Conservation (phyloP, 2,113 vertebrate species). For the Junco hyemalis region DNA sequence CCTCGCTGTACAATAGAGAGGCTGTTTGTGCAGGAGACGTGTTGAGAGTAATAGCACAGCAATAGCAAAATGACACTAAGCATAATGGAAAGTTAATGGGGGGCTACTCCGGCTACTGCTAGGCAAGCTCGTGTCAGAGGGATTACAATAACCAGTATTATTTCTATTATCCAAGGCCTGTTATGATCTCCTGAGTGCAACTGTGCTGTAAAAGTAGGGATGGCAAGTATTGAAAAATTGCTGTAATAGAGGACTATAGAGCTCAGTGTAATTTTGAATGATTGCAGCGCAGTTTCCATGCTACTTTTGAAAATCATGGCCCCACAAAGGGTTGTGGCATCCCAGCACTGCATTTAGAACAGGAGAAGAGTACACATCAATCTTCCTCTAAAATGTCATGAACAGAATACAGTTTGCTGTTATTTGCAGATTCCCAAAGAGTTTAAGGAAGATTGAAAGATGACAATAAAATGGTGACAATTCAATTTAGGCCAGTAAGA, state of each 20-base stretch:
- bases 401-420: neutral
- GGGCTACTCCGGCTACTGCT: slow-evolving; percentile 2
- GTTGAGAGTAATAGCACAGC: neutral
- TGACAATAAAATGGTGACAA: slow-evolving; percentile 1
- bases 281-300: slow-evolving; percentile 11
- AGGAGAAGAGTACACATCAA: neutral
- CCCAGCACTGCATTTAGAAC: neutral
- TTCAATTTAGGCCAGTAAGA: neutral
- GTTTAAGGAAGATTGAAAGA: slow-evolving; percentile 37
- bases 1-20: neutral
- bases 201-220: slow-evolving; percentile 17
- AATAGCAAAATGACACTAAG: neutral
- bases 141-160: slow-evolving; percentile 49
- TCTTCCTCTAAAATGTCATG: neutral
- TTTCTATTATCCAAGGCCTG: slow-evolving; percentile 45
- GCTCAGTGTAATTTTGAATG: slow-evolving; percentile 19
- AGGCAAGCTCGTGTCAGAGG: slow-evolving; percentile 1
- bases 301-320: slow-evolving; percentile 1
- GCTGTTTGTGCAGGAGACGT: neutral
- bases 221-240: slow-evolving; percentile 58
- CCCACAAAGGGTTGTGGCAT: neutral
- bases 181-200: slow-evolving; percentile 39
- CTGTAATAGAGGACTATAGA: neutral
- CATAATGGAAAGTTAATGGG: slow-evolving; percentile 44
- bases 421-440: slow-evolving; percentile 9